Evolutionary conservation across 2,888 invertebrate genomes (phyloP).

Genomic region (Carcina quercana): DNA sequence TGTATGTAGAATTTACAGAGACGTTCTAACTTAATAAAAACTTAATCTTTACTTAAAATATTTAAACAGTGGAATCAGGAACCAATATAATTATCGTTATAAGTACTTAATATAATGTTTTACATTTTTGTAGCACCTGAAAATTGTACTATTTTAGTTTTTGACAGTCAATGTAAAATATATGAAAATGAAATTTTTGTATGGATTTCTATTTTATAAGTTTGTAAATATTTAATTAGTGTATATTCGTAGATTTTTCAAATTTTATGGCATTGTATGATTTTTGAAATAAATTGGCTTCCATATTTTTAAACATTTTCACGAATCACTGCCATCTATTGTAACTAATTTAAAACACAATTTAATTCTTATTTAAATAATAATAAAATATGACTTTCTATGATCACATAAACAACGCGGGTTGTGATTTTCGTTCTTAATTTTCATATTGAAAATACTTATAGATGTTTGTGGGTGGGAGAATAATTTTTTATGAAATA

Average conservation of each 20-base stretch:
- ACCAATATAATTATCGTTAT: background rate
- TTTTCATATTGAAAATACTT: slow-evolving; percentile 14
- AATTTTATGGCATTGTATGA: slow-evolving; percentile 23
- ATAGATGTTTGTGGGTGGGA: too few species aligned
- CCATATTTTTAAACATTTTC: slow-evolving; percentile 6
- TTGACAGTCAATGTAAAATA: background rate
- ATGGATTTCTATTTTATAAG: slow-evolving; percentile 11
- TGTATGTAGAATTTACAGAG: background rate
- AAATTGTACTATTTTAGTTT: slow-evolving; percentile 2
- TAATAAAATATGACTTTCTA: slow-evolving; percentile 8
- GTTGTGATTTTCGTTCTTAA: slow-evolving; percentile 57
- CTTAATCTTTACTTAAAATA: background rate
- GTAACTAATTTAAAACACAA: slow-evolving; percentile 1
- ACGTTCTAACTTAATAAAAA: background rate
- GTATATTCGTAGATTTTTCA: too few species aligned
- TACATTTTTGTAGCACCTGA: slow-evolving; percentile 3
- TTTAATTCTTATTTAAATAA: background rate
- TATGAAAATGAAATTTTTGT: background rate
- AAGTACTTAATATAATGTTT: slow-evolving; percentile 9
- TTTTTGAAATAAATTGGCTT: slow-evolving; percentile 6
- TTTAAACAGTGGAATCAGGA: background rate
- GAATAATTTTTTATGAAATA: slow-evolving; percentile 40
- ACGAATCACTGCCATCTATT: slow-evolving; percentile 28
- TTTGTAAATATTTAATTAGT: slow-evolving; percentile 30
- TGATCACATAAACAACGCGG: slow-evolving; percentile 42